These are phyloP conservation scores for Perccottus glenii DNA, from an alignment of 2,113 vertebrate genomes.

Conservation along the genomic window DNA sequence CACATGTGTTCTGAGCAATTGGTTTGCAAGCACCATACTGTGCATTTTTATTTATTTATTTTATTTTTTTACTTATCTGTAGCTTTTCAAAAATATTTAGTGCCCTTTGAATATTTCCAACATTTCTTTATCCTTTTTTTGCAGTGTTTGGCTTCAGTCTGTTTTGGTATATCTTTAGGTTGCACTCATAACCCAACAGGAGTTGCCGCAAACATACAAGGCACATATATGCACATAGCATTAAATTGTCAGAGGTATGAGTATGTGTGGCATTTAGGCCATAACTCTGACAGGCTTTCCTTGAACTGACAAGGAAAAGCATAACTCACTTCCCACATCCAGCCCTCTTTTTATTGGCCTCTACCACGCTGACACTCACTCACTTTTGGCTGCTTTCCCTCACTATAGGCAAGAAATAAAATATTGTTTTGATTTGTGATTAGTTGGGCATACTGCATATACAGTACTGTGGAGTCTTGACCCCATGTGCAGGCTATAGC, in stretches of 20 bases:
- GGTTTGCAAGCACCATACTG: too few species aligned
- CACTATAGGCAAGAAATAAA: neutral
- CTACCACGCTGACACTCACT: neutral
- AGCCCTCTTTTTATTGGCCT: neutral
- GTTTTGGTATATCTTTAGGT: neutral
- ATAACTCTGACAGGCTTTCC: slow-evolving; percentile 56
- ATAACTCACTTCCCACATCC: slow-evolving; percentile 32
- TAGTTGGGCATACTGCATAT: slow-evolving; percentile 18
- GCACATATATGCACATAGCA: slow-evolving; percentile 37
- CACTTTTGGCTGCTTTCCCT: neutral
- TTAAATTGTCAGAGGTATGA: slow-evolving; percentile 50
- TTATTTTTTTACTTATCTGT: neutral
- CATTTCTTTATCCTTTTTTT: too few species aligned
- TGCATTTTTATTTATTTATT: neutral
- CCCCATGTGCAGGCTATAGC: slow-evolving; percentile 26
- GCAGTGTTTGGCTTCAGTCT: too few species aligned
- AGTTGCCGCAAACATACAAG: neutral
- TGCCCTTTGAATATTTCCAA: too few species aligned
- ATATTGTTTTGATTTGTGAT: slow-evolving; percentile 35
- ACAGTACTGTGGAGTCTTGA: slow-evolving; percentile 30
- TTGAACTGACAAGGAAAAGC: slow-evolving; percentile 52
- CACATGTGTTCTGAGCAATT: too few species aligned
- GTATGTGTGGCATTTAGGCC: slow-evolving; percentile 56
- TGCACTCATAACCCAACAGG: slow-evolving; percentile 1
- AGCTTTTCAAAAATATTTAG: too few species aligned